Conservation (phyloP, 2,888 invertebrate genomes). For the Cerastoderma edule region DNA sequence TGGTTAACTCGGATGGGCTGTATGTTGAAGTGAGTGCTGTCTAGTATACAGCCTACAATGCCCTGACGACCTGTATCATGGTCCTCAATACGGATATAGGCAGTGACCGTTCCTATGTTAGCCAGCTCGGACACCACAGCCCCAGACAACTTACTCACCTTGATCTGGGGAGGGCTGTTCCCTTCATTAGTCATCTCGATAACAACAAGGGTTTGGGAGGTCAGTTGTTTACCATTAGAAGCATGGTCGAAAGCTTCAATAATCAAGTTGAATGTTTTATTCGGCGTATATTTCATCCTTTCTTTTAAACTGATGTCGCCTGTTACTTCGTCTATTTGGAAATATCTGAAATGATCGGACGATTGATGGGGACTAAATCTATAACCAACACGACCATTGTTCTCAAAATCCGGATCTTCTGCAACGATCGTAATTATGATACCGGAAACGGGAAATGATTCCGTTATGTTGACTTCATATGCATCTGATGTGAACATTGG, state of each 20-base stretch:
- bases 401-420: constrained; percentile 92
- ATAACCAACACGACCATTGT: constrained; percentile 87
- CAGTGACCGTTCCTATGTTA: constrained; percentile 73
- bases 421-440: constrained; percentile 87
- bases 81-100: constrained; percentile 71
- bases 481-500: constrained; percentile 60
- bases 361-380: constrained; percentile 77
- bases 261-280: constrained; percentile 64
- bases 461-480: constrained; percentile 63
- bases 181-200: constrained; percentile 91
- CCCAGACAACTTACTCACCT: constrained; percentile 68
- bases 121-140: constrained; percentile 71
- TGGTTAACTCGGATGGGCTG: constrained; percentile 68
- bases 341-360: constrained; percentile 67
- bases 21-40: constrained; percentile 66
- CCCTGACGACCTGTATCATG: constrained; percentile 76
- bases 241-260: constrained; percentile 77
- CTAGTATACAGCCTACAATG: constrained; percentile 82
- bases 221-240: constrained; percentile 63
- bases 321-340: constrained; percentile 63
- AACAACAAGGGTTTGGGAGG: constrained; percentile 69
- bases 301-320: constrained; percentile 71
- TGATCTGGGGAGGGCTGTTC: constrained; percentile 93
- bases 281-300: constrained; percentile 66
- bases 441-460: constrained; percentile 51